Conservation (phyloP, 1,140 invertebrate genomes). For the Oreohelix idahoensis region DNA sequence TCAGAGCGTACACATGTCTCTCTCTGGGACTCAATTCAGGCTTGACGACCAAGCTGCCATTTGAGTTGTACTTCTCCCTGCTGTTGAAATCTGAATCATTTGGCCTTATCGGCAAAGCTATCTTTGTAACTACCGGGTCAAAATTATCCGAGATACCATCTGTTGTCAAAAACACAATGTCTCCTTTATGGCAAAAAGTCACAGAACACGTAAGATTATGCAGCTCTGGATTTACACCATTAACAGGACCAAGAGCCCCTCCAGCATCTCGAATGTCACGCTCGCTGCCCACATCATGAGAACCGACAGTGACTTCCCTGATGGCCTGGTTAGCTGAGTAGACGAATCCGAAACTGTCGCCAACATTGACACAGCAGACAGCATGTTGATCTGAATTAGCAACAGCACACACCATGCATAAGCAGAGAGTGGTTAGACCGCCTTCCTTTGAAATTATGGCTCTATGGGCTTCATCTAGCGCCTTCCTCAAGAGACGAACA, state of each 20-base stretch:
- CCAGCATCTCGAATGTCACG: slow-evolving; percentile 93
- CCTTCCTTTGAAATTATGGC: slow-evolving; percentile 89
- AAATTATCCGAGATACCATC: slow-evolving; percentile 95
- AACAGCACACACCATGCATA: slow-evolving; percentile 83
- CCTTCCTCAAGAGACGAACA: slow-evolving; percentile 84
- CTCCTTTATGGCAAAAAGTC: slow-evolving; percentile 86
- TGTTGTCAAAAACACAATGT: slow-evolving; percentile 90
- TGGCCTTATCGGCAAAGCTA: slow-evolving; percentile 79
- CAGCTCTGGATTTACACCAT: slow-evolving; percentile 90
- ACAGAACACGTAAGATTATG: slow-evolving; percentile 92
- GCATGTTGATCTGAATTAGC: slow-evolving; percentile 78
- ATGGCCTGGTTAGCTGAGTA: slow-evolving; percentile 84
- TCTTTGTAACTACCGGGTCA: slow-evolving; percentile 94
- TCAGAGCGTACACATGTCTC: slow-evolving; percentile 70
- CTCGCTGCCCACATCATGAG: slow-evolving; percentile 89
- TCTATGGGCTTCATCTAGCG: slow-evolving; percentile 90
- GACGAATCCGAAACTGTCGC: slow-evolving; percentile 90
- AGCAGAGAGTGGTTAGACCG: slow-evolving; percentile 89
- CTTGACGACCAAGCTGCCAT: slow-evolving; percentile 52
- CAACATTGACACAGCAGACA: slow-evolving; percentile 92
- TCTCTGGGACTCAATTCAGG: slow-evolving; percentile 72
- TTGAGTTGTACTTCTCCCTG: slow-evolving; percentile 32
- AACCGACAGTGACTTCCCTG: slow-evolving; percentile 81
- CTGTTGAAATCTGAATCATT: slow-evolving; percentile 51
- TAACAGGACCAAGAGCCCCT: slow-evolving; percentile 87